These are phyloP conservation scores for Celastrina argiolus DNA, from an alignment of 2,888 invertebrate species.

Conservation along the genomic window DNA sequence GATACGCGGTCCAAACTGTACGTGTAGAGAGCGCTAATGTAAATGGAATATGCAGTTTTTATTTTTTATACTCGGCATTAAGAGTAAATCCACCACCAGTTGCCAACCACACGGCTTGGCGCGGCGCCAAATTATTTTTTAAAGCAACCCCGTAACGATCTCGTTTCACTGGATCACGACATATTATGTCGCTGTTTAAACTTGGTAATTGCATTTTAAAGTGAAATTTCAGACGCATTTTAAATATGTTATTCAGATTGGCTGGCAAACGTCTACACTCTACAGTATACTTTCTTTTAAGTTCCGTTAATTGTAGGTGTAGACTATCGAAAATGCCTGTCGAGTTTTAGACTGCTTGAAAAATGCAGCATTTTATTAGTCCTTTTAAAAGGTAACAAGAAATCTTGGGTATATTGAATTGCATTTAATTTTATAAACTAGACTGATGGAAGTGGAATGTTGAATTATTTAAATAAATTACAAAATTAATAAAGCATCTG, in stretches of 20 bases:
- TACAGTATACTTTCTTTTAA: background rate
- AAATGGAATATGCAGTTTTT: conserved; percentile 25
- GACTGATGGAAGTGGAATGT: too few species aligned
- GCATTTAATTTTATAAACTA: too few species aligned
- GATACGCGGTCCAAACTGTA: too few species aligned
- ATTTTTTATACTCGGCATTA: conserved; percentile 26
- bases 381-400: background rate
- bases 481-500: too few species aligned
- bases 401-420: background rate
- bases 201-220: conserved; percentile 26
- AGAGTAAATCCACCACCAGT: conserved; percentile 67
- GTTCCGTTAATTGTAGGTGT: background rate
- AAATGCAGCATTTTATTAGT: background rate
- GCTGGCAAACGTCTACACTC: background rate
- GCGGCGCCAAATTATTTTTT: conserved; percentile 66
- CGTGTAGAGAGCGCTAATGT: too few species aligned
- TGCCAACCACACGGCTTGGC: conserved; percentile 60
- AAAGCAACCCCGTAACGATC: conserved; percentile 61
- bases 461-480: too few species aligned
- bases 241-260: conserved; percentile 19
- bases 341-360: background rate
- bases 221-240: conserved; percentile 22
- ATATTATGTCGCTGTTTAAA: conserved; percentile 38
- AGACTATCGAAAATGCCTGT: background rate
- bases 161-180: conserved; percentile 54